Conservation (phyloP, 2,888 invertebrate genomes). For the Allygus modestus region DNA sequence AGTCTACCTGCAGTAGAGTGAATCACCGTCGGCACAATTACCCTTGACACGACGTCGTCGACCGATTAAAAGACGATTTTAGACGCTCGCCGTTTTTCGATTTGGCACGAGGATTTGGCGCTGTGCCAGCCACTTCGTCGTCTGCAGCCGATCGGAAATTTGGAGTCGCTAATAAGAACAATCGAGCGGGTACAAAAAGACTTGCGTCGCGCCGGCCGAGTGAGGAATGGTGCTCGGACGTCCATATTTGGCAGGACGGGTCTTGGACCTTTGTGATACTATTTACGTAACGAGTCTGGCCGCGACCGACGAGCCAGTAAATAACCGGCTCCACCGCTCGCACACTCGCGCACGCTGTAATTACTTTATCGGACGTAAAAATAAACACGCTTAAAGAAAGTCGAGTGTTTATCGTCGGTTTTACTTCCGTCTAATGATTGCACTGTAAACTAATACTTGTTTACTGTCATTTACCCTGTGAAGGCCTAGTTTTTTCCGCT, state of each 20-base stretch:
- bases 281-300: background rate
- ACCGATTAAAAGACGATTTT: slow-evolving; percentile 46
- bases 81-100: slow-evolving; percentile 41
- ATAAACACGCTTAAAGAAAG: background rate
- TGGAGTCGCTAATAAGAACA: background rate
- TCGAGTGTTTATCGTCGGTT: too few species aligned
- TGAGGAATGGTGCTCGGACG: background rate
- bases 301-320: background rate
- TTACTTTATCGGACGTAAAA: background rate
- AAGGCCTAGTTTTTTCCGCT: too few species aligned
- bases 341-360: background rate
- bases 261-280: slow-evolving; percentile 3
- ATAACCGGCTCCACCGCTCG: background rate
- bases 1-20: background rate
- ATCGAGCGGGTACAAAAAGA: background rate
- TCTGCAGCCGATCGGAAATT: slow-evolving; percentile 1
- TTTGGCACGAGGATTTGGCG: slow-evolving; percentile 16
- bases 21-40: slow-evolving; percentile 1
- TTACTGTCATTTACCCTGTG: too few species aligned
- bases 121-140: background rate
- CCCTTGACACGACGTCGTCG: slow-evolving; percentile 31
- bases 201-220: too few species aligned
- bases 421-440: too few species aligned
- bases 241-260: slow-evolving; percentile 18
- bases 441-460: too few species aligned